phyloP scores from a whole-genome alignment of 2,797 vertebrate species.

The Lutra lutra region DNA sequence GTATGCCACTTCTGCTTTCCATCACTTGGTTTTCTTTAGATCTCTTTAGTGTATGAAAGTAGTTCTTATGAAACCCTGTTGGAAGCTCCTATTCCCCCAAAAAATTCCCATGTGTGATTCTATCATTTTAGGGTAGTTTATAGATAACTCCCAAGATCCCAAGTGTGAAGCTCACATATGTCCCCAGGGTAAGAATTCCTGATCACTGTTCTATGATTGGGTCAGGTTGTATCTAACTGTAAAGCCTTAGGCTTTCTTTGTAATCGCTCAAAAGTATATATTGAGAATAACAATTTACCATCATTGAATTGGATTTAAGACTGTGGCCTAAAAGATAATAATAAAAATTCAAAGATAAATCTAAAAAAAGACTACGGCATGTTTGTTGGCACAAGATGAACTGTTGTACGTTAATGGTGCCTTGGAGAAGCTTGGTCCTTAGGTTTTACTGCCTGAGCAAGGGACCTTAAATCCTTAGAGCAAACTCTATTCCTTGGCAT shows the following conservation, averaged over 20 bases:
- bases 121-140: not conserved
- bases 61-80: not conserved
- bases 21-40: slow-evolving; percentile 24
- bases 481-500: not conserved
- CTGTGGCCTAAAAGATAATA: not conserved
- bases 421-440: not conserved
- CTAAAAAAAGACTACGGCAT: not conserved
- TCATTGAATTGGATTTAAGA: not conserved
- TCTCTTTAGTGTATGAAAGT: slow-evolving; percentile 32
- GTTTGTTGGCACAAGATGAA: not conserved
- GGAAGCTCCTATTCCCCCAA: not conserved
- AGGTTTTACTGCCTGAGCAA: not conserved
- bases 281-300: not conserved
- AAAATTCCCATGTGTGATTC: not conserved
- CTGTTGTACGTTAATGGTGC: not conserved
- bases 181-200: slow-evolving; percentile 28
- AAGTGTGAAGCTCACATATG: not conserved
- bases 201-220: not conserved
- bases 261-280: not conserved
- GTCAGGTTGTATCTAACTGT: not conserved
- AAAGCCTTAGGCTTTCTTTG: slow-evolving; percentile 42
- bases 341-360: not conserved
- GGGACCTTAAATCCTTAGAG: not conserved
- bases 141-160: not conserved
- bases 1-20: not conserved